These are phyloP conservation scores for Pogonocherus hispidulus DNA, from an alignment of 2,888 invertebrate species.

Conservation along the genomic window DNA sequence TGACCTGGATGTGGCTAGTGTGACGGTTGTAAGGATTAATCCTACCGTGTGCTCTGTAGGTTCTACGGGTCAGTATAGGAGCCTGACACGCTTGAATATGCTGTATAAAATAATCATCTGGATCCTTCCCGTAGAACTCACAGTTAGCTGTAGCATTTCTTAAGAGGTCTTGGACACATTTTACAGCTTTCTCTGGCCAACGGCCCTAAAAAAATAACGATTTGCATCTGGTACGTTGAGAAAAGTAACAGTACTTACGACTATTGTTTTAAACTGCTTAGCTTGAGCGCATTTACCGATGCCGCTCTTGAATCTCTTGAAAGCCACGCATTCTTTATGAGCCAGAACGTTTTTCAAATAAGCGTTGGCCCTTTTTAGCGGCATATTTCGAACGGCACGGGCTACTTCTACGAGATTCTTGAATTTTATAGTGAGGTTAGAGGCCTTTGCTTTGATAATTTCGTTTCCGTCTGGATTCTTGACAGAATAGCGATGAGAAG, in stretches of 20 bases:
- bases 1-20: conserved; percentile 86
- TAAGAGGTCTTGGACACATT: conserved; percentile 82
- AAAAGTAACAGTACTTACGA: conserved; percentile 67
- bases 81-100: conserved; percentile 87
- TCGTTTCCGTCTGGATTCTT: conserved; percentile 71
- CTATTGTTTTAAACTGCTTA: conserved; percentile 79
- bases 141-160: conserved; percentile 88
- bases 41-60: conserved; percentile 87
- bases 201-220: conserved; percentile 69
- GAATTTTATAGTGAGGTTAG: conserved; percentile 84
- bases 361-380: conserved; percentile 78
- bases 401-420: conserved; percentile 88
- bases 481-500: conserved; percentile 42
- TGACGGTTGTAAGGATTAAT: conserved; percentile 89
- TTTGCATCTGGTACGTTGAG: background rate
- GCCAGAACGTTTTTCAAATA: conserved; percentile 83
- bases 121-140: conserved; percentile 83
- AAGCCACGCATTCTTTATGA: conserved; percentile 86
- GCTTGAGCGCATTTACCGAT: conserved; percentile 85
- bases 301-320: conserved; percentile 82
- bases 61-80: conserved; percentile 82
- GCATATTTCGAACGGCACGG: conserved; percentile 81
- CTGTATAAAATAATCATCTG: conserved; percentile 83
- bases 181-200: conserved; percentile 88
- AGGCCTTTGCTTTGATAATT: conserved; percentile 77